phyloP scores from a whole-genome alignment of 2,113 vertebrate genomes.

The Channa maculata region DNA sequence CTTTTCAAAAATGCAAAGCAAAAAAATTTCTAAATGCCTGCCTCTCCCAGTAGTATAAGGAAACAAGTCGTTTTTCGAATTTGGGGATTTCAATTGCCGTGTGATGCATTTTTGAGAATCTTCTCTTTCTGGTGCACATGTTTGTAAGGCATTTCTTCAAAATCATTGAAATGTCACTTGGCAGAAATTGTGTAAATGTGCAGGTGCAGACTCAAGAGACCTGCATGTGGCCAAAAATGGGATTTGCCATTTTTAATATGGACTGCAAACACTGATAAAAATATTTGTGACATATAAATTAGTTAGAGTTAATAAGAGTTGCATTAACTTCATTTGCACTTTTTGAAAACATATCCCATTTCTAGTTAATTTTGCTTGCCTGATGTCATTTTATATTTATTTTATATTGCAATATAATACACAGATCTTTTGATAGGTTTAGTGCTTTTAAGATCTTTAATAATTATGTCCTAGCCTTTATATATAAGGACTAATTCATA shows the following conservation, averaged over 20 bases:
- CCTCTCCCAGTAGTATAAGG: not conserved
- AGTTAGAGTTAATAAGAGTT: too few relatives aligned
- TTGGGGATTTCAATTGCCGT: not conserved
- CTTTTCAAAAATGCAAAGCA: conserved; percentile 24
- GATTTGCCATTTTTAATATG: conserved; percentile 12
- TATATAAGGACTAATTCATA: too few relatives aligned
- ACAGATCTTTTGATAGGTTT: too few relatives aligned
- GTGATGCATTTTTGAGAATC: not conserved
- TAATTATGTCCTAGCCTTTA: too few relatives aligned
- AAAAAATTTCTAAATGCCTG: conserved; percentile 4
- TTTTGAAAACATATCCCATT: too few relatives aligned
- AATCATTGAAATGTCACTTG: conserved; percentile 6
- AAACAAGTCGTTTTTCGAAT: conserved; percentile 4
- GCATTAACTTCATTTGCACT: too few relatives aligned
- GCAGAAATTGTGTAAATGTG: conserved; percentile 7
- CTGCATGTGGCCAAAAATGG: not conserved
- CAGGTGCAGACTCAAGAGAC: conserved; percentile 43
- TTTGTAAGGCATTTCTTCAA: not conserved
- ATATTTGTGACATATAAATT: too few relatives aligned
- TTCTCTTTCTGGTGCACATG: not conserved
- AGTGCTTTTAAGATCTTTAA: too few relatives aligned
- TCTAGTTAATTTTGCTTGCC: too few relatives aligned
- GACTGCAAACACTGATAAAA: not conserved
- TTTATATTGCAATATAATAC: too few relatives aligned
- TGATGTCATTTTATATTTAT: too few relatives aligned